A percentile compares a stretch with the other conserved stretches of the same genome.
These are phyloP conservation scores for Ophonus ardosiacus DNA, from an alignment of 2,888 invertebrate species.

Conservation along the genomic window DNA sequence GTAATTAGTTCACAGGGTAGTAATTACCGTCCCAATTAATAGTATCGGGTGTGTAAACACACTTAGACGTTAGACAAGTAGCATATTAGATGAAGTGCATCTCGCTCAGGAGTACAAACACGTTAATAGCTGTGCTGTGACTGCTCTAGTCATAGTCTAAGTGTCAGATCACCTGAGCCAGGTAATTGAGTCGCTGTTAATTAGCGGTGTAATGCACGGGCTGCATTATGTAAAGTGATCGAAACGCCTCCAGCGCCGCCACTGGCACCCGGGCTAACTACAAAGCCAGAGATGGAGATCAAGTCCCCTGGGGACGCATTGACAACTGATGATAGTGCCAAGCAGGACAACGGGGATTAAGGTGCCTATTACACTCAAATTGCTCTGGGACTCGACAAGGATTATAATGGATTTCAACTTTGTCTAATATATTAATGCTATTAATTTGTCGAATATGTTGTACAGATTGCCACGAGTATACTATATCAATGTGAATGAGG, in stretches of 20 bases:
- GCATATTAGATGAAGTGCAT: constrained; percentile 46
- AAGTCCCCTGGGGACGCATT: constrained; percentile 17
- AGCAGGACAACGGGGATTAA: constrained; percentile 15
- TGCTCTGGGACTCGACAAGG: not conserved
- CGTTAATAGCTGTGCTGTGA: constrained; percentile 6
- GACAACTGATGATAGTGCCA: not conserved
- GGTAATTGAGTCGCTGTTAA: constrained; percentile 59
- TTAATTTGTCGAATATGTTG: not conserved
- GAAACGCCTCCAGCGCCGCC: constrained; percentile 4
- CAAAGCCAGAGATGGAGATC: constrained; percentile 9
- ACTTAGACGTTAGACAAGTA: constrained; percentile 26
- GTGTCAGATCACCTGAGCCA: constrained; percentile 46
- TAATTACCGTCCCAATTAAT: not conserved
- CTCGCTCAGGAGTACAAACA: constrained; percentile 32
- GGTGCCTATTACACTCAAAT: constrained; percentile 1
- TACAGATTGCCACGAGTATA: not conserved
- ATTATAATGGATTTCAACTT: not conserved
- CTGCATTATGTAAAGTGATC: constrained; percentile 50
- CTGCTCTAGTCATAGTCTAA: constrained; percentile 23
- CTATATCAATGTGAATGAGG: too few relatives aligned
- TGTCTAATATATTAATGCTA: not conserved
- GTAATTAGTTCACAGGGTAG: not conserved
- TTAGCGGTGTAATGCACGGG: constrained; percentile 56
- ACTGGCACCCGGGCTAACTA: not conserved
- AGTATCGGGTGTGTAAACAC: not conserved